Conservation (phyloP, 2,888 invertebrate species). For the Teleogryllus oceanicus region DNA sequence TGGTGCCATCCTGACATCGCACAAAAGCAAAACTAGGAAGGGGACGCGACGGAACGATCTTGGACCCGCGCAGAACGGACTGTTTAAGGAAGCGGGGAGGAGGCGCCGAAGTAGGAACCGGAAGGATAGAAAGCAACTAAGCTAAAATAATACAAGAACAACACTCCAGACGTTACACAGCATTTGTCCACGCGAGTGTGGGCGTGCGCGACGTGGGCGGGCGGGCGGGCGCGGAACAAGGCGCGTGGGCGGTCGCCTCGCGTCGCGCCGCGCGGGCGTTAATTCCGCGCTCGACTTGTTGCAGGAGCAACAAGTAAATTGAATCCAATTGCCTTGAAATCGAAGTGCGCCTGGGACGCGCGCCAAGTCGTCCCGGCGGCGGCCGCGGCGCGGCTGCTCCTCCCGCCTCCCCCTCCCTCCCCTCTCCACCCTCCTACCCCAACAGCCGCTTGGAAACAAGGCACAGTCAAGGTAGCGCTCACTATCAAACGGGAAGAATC, state of each 20-base stretch:
- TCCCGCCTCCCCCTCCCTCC: neutral
- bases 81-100: too few species aligned
- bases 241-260: slow-evolving; percentile 22
- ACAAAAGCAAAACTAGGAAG: too few species aligned
- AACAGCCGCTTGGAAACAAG: neutral
- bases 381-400: neutral
- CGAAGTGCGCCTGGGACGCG: neutral
- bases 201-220: too few species aligned
- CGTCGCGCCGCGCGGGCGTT: slow-evolving; percentile 12
- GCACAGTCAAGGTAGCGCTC: neutral
- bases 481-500: neutral
- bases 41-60: too few species aligned
- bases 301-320: slow-evolving; percentile 21
- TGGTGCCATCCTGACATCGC: too few species aligned
- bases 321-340: slow-evolving; percentile 18
- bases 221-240: too few species aligned
- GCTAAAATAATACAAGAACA: too few species aligned
- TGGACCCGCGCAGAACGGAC: too few species aligned
- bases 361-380: neutral
- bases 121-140: too few species aligned
- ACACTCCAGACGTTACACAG: too few species aligned
- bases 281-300: slow-evolving; percentile 18
- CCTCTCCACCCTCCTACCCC: neutral
- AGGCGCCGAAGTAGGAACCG: too few species aligned
- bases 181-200: too few species aligned